These are phyloP conservation scores for Lithobates pipiens DNA, from an alignment of 2,797 vertebrate genomes.

Conservation along the genomic window DNA sequence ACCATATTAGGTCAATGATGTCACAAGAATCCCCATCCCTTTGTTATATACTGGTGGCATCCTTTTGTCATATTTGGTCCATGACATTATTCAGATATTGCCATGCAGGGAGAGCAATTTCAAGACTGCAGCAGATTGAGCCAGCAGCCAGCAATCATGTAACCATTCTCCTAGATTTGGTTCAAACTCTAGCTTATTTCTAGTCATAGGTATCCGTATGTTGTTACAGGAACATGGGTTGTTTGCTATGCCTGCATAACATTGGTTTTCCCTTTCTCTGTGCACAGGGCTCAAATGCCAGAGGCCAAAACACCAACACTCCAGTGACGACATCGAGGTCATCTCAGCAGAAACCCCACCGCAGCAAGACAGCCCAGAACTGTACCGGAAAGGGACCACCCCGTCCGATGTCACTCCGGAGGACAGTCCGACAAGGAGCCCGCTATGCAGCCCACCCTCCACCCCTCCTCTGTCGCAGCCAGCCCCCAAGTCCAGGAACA, in stretches of 20 bases:
- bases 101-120: too few species aligned
- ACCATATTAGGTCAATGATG: too few species aligned
- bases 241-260: neutral
- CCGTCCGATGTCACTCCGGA: conserved; percentile 90
- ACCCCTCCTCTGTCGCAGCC: conserved; percentile 73
- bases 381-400: conserved; percentile 92
- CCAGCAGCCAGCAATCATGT: too few species aligned
- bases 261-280: neutral
- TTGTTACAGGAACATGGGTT: too few species aligned
- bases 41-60: too few species aligned
- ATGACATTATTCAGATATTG: too few species aligned
- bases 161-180: too few species aligned
- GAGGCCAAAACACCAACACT: conserved; percentile 90
- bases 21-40: too few species aligned
- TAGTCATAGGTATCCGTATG: too few species aligned
- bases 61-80: too few species aligned
- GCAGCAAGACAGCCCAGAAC: conserved; percentile 89
- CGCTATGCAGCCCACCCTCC: conserved; percentile 85
- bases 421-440: conserved; percentile 89
- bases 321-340: conserved; percentile 90
- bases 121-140: too few species aligned
- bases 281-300: conserved; percentile 90
- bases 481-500: conserved; percentile 78
- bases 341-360: conserved; percentile 87
- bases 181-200: too few species aligned